Conservation (phyloP, 2,888 invertebrate genomes). For the Scaptomyza tumidula region DNA sequence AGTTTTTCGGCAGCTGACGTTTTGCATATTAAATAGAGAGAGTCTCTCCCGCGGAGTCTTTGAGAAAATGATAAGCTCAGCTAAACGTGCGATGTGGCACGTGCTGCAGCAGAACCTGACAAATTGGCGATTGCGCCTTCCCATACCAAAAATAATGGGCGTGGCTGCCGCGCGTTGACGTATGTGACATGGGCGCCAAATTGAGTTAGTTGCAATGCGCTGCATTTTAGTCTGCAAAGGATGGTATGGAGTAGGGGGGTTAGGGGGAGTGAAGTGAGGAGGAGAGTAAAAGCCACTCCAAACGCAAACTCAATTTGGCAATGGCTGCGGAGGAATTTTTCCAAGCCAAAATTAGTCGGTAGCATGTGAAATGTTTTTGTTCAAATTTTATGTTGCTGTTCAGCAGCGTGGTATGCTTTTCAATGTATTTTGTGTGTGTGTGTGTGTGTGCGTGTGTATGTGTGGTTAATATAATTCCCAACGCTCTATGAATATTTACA, state of each 20-base stretch:
- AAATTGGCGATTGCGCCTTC: conserved; percentile 66
- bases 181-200: conserved; percentile 78
- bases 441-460: conserved; percentile 3
- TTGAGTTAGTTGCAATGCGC: conserved; percentile 71
- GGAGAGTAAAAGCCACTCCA: conserved; percentile 34
- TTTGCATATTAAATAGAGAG: conserved; percentile 76
- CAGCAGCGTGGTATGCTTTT: background rate
- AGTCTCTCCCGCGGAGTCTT: conserved; percentile 37
- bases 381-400: conserved; percentile 24
- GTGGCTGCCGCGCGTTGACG: conserved; percentile 70
- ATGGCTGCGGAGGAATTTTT: conserved; percentile 52
- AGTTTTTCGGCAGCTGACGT: conserved; percentile 71
- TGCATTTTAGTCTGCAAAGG: conserved; percentile 26
- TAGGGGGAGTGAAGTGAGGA: background rate
- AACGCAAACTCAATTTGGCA: conserved; percentile 71
- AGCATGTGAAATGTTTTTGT: conserved; percentile 55
- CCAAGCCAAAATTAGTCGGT: conserved; percentile 65
- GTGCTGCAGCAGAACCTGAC: conserved; percentile 72
- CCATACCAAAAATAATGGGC: conserved; percentile 47
- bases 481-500: conserved; percentile 49
- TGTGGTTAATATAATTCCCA: conserved; percentile 31
- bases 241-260: no score
- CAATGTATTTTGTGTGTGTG: background rate
- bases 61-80: conserved; percentile 79
- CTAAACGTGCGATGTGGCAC: conserved; percentile 77